phyloP scores from a whole-genome alignment of 37 sponge, comb jelly and placozoan genomes.

The Dysidea cf. avara region DNA sequence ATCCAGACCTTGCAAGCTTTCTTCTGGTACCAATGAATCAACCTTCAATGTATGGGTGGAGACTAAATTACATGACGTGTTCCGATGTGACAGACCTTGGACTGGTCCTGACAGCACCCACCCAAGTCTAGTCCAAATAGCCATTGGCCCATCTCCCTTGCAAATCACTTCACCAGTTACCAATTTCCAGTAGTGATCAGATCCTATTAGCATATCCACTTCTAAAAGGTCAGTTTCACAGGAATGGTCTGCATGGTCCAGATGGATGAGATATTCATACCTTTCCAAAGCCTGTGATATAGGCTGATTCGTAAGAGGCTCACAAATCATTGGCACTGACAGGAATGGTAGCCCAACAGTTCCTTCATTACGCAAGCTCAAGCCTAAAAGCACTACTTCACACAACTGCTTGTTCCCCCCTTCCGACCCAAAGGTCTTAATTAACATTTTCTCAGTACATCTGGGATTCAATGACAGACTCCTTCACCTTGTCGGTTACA shows the following conservation, averaged over 20 bases:
- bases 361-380: neutral
- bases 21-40: neutral
- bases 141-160: neutral
- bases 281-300: neutral
- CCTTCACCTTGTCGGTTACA: too few species aligned
- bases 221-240: neutral
- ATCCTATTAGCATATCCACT: slow-evolving; percentile 1
- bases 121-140: slow-evolving; percentile 5
- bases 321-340: slow-evolving; percentile 8
- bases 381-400: too few species aligned
- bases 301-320: neutral
- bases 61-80: neutral
- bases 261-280: neutral
- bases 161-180: neutral
- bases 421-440: too few species aligned
- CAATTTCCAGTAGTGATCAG: slow-evolving; percentile 15
- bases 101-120: too few species aligned
- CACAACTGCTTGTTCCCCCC: too few species aligned
- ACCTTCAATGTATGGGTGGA: neutral
- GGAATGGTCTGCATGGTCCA: neutral
- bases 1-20: slow-evolving; percentile 1
- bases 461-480: too few species aligned
- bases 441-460: too few species aligned
- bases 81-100: neutral
- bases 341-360: neutral